Evolutionary conservation across 2,888 invertebrate genomes (phyloP).

Genomic region (Germaria angustata): DNA sequence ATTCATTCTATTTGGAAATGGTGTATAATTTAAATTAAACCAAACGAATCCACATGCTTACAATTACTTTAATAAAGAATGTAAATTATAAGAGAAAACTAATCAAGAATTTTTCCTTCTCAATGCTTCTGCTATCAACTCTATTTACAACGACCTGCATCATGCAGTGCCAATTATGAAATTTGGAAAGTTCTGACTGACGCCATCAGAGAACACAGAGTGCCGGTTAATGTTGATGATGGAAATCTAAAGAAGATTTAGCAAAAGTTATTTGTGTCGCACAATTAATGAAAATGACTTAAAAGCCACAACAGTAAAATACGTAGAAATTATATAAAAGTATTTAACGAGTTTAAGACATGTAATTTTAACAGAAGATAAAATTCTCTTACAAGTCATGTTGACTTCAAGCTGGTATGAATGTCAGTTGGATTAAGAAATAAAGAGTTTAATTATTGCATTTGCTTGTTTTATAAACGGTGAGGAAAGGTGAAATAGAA

Average conservation of each 20-base stretch:
- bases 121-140: not conserved
- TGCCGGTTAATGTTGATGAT: slow-evolving; percentile 26
- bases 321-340: slow-evolving; percentile 27
- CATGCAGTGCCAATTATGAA: slow-evolving; percentile 55
- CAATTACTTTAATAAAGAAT: slow-evolving; percentile 52
- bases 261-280: slow-evolving; percentile 61
- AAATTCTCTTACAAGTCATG: not conserved
- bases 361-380: slow-evolving; percentile 11
- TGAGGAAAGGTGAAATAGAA: not conserved
- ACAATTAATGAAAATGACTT: slow-evolving; percentile 52
- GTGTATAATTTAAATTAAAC: slow-evolving; percentile 3
- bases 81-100: slow-evolving; percentile 45
- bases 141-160: slow-evolving; percentile 8
- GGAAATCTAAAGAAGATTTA: slow-evolving; percentile 54
- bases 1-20: not conserved
- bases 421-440: not conserved
- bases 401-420: not conserved
- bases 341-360: slow-evolving; percentile 39
- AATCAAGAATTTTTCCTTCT: slow-evolving; percentile 33
- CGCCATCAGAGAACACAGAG: slow-evolving; percentile 28
- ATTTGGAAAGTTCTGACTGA: slow-evolving; percentile 54
- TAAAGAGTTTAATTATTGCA: not conserved
- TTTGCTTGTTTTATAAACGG: not conserved
- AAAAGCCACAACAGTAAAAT: slow-evolving; percentile 16
- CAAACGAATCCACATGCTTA: slow-evolving; percentile 6